phyloP scores from a whole-genome alignment of 2,888 invertebrate species.

The Drosophila nr. medialis region DNA sequence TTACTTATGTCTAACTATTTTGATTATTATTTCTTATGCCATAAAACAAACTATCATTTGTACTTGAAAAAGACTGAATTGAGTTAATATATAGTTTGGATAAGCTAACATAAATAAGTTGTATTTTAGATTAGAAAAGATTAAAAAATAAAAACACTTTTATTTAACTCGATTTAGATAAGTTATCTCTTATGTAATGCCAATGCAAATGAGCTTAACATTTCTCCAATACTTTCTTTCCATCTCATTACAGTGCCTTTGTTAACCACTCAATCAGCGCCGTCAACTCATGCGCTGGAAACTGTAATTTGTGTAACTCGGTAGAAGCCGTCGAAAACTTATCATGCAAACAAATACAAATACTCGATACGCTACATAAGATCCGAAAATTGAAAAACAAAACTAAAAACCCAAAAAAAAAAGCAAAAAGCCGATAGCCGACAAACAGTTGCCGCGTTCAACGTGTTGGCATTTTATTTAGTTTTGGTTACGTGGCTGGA shows the following conservation, averaged over 20 bases:
- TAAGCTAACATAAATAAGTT: background rate
- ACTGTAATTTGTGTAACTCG: conserved; percentile 39
- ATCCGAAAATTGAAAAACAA: background rate
- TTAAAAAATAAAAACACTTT: background rate
- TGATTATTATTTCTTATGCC: background rate
- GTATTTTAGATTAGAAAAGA: background rate
- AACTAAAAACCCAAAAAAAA: conserved; percentile 15
- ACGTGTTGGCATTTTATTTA: conserved; percentile 71
- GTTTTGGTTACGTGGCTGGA: conserved; percentile 66
- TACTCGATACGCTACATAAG: conserved; percentile 28
- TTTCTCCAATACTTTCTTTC: conserved; percentile 13
- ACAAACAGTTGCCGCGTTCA: conserved; percentile 59
- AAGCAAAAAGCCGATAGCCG: conserved; percentile 42
- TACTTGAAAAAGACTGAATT: background rate
- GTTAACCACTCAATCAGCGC: conserved; percentile 43
- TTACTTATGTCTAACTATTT: background rate
- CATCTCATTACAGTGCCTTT: conserved; percentile 45
- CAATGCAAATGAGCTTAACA: background rate
- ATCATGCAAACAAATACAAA: conserved; percentile 35
- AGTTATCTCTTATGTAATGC: background rate
- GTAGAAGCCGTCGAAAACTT: conserved; percentile 35
- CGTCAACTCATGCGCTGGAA: conserved; percentile 28
- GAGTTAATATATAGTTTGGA: background rate
- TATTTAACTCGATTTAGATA: background rate
- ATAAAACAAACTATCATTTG: too few relatives aligned